Conservation (phyloP, 2,113 vertebrate genomes). For the Cinclus cinclus region DNA sequence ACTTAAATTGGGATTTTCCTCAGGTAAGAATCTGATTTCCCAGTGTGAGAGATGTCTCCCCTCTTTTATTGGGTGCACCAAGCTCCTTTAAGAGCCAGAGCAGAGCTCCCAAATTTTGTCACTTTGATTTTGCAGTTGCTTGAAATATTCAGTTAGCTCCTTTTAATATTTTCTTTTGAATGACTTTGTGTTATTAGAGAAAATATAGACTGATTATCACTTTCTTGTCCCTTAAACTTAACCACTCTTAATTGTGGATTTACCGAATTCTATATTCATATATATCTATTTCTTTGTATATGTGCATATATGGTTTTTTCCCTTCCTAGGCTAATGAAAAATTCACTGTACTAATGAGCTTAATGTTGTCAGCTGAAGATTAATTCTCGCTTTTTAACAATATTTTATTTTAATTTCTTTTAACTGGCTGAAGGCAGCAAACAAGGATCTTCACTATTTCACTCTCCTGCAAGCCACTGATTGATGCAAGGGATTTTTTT, state of each 20-base stretch:
- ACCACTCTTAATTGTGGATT: conserved; percentile 1
- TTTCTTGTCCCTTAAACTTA: conserved; percentile 41
- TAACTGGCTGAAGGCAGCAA: neutral
- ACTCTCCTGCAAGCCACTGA: neutral
- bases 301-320: neutral
- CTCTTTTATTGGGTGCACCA: neutral
- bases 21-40: neutral
- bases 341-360: neutral
- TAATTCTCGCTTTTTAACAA: neutral
- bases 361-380: neutral
- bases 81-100: neutral
- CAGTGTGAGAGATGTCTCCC: neutral
- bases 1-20: neutral
- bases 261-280: neutral
- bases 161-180: conserved; percentile 13
- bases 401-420: conserved; percentile 38
- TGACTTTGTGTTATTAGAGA: conserved; percentile 7
- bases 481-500: neutral
- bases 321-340: neutral
- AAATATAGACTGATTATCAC: conserved; percentile 13
- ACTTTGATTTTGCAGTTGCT: neutral
- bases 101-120: neutral
- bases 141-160: neutral
- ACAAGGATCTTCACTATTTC: neutral
- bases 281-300: neutral